phyloP scores from a whole-genome alignment of 2,888 invertebrate genomes.

The Perizoma flavofasciatum region DNA sequence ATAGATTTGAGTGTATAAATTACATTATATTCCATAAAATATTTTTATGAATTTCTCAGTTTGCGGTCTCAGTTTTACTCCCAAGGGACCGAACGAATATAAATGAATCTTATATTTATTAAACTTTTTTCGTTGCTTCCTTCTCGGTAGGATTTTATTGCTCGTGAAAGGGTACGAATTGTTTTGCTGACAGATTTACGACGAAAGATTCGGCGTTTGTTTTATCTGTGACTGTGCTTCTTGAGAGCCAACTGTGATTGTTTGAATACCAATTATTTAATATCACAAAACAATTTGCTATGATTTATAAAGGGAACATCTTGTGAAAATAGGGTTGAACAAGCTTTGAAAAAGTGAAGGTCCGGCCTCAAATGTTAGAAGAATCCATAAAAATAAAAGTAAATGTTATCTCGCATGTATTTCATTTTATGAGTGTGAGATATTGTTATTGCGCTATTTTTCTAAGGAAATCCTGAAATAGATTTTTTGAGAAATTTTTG shows the following conservation, averaged over 20 bases:
- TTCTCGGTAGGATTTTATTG: conserved; percentile 81
- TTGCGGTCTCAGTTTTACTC: conserved; percentile 62
- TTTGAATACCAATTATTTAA: conserved; percentile 52
- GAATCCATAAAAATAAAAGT: conserved; percentile 35
- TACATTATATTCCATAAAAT: conserved; percentile 7
- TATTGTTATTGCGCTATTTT: conserved; percentile 26
- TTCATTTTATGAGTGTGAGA: conserved; percentile 28
- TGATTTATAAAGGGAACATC: conserved; percentile 45
- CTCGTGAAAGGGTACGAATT: conserved; percentile 83
- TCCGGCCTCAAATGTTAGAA: conserved; percentile 24
- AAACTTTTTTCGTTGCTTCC: conserved; percentile 78
- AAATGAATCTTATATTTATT: conserved; percentile 84
- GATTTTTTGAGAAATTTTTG: neutral
- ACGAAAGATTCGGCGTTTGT: conserved; percentile 79
- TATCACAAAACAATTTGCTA: conserved; percentile 42
- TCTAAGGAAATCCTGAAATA: conserved; percentile 2
- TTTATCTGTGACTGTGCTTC: conserved; percentile 72
- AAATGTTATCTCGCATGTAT: conserved; percentile 32
- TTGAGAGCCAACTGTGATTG: conserved; percentile 58
- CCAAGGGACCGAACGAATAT: conserved; percentile 78
- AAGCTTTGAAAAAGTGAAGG: conserved; percentile 25
- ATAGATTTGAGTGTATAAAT: too few species aligned
- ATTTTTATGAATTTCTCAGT: conserved; percentile 44
- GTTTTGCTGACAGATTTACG: conserved; percentile 83
- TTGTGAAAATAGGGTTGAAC: conserved; percentile 24